Conservation (phyloP, 2,113 vertebrate species). For the Rhea pennata region DNA sequence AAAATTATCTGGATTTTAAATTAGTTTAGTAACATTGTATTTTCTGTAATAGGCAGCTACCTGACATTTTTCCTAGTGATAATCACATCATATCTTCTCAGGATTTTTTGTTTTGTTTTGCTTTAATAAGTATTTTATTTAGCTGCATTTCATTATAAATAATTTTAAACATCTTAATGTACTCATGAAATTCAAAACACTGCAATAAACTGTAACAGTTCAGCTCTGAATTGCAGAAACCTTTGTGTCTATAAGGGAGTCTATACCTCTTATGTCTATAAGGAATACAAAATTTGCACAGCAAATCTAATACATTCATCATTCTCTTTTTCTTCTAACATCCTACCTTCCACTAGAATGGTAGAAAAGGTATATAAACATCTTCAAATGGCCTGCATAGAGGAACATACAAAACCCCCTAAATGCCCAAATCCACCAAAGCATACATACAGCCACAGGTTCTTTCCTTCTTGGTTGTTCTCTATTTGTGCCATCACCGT, state of each 20-base stretch:
- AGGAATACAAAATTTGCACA: background rate
- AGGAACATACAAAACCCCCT: background rate
- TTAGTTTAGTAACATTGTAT: background rate
- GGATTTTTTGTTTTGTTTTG: background rate
- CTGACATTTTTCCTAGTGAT: background rate
- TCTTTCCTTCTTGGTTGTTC: background rate
- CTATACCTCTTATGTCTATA: background rate
- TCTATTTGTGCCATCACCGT: slow-evolving; percentile 3
- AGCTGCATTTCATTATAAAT: background rate
- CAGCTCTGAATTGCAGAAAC: background rate
- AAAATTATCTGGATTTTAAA: slow-evolving; percentile 40
- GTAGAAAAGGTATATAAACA: background rate
- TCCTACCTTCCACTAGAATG: background rate
- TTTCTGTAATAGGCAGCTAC: slow-evolving; percentile 4
- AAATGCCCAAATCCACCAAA: background rate
- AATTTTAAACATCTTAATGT: background rate
- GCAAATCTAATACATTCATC: background rate
- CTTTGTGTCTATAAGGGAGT: background rate
- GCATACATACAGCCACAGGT: background rate
- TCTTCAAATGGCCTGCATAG: background rate
- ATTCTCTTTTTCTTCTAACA: background rate
- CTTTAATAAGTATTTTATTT: slow-evolving; percentile 11
- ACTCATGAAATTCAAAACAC: background rate
- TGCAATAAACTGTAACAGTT: background rate
- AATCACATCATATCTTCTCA: background rate